Evolutionary conservation across 1,140 invertebrate genomes (phyloP), one percentile per base, ranked within the genome.

Genomic region (Drosophila seguyi): DNA sequence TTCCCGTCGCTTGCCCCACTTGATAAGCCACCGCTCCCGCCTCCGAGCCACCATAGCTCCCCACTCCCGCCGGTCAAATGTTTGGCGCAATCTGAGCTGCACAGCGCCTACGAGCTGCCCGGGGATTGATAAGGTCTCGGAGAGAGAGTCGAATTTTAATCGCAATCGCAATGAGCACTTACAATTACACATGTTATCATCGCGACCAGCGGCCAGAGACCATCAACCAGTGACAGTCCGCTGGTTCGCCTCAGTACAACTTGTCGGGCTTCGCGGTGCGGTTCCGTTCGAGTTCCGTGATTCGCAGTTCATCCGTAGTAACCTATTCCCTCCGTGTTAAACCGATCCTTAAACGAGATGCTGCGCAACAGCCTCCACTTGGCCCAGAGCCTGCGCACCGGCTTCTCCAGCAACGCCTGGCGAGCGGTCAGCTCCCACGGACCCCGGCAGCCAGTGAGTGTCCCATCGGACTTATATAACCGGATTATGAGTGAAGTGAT

Each of bases 161-260:
- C 86, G 85, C 86, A 88, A 90, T 90, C 85, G 81, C 86, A 85
- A 85, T 78, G 81, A 81, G 65, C 69, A 68, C 73, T 90, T 85
- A 88, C 85, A 88, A 85, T 90, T 90, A 90, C 85, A 90, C 67
- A 85, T 90, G 81, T 85, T 85, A 81, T 90, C 84, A 90, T 76
- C 71, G 25, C 29, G 36, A 18, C 36, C 68, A 25, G 41, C 42
- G 34, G 31, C 14, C 45, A 42, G 44, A 2, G 47, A 27, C 47
- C 47, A 50, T 36, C 61, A 55, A 41, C 52, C 44, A 57, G 18
- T 34, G 48, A 25, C 61, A 48, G 62, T 67, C 55, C 53, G 29
- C 44, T 41, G 41, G 7, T 41, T 77, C 50, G 63, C 36, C 55
- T 75, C 77, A 88, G 85, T 90, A 72, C 29, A 90, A 59, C 52